Percentiles rank a stretch among this genome's conserved stretches.
These are phyloP conservation scores for Druon quercuslanigerum DNA, from an alignment of 1,140 invertebrate genomes.

Conservation along the genomic window DNA sequence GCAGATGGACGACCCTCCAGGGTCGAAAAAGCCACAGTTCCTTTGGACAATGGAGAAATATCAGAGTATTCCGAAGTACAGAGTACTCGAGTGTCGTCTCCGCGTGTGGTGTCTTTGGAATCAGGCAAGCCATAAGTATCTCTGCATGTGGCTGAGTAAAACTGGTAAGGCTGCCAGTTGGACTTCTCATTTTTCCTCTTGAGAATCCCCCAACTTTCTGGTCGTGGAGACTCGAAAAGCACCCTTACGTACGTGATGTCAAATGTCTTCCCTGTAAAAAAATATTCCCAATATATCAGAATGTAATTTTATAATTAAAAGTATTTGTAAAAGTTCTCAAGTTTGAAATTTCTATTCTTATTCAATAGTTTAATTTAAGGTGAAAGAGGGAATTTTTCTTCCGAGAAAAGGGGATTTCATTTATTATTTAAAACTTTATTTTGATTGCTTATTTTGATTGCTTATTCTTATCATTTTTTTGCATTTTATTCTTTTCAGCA, in stretches of 20 bases:
- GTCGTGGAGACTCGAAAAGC: slow-evolving; percentile 94
- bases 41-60: slow-evolving; percentile 96
- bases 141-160: slow-evolving; percentile 94
- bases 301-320: too few relatives aligned
- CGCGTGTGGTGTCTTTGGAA: slow-evolving; percentile 80
- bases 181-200: slow-evolving; percentile 88
- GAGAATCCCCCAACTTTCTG: slow-evolving; percentile 98
- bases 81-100: slow-evolving; percentile 88
- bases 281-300: slow-evolving; percentile 35
- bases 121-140: slow-evolving; percentile 92
- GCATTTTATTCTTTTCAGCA: too few relatives aligned
- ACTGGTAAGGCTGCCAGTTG: slow-evolving; percentile 97
- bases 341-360: too few relatives aligned
- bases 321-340: too few relatives aligned
- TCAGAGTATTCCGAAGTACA: slow-evolving; percentile 98
- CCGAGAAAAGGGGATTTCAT: too few relatives aligned
- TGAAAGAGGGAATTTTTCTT: too few relatives aligned
- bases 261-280: slow-evolving; percentile 92
- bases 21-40: slow-evolving; percentile 96
- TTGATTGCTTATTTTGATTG: too few relatives aligned
- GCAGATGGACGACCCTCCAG: slow-evolving; percentile 95
- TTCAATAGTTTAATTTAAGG: too few relatives aligned
- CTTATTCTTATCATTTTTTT: too few relatives aligned
- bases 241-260: slow-evolving; percentile 97
- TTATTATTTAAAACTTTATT: too few relatives aligned